phyloP scores from a whole-genome alignment of 1,140 invertebrate genomes.

The Pollicipes pollicipes region DNA sequence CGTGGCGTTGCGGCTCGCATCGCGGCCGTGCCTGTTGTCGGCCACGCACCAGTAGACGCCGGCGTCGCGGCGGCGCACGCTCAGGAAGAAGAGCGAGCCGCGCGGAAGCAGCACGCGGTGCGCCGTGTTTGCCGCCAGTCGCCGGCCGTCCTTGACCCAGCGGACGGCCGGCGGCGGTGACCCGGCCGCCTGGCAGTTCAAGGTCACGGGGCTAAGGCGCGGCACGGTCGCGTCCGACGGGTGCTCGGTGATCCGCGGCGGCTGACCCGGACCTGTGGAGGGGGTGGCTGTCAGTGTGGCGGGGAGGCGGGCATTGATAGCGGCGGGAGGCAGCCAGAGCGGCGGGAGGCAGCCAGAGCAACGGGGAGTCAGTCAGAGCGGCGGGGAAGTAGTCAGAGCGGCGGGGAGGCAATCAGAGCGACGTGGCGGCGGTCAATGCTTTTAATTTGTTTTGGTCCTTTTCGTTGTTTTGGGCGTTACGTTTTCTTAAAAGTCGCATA shows the following conservation, averaged over 20 bases:
- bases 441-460: too few species aligned
- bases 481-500: too few species aligned
- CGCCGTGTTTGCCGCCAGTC: slow-evolving; percentile 22
- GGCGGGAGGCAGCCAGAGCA: too few species aligned
- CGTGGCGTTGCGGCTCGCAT: slow-evolving; percentile 73
- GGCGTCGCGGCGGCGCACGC: slow-evolving; percentile 68
- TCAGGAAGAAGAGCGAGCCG: slow-evolving; percentile 79
- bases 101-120: slow-evolving; percentile 74
- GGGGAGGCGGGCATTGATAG: too few species aligned
- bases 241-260: slow-evolving; percentile 81
- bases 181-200: slow-evolving; percentile 67
- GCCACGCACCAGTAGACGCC: slow-evolving; percentile 90
- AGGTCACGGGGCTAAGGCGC: slow-evolving; percentile 70
- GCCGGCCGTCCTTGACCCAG: slow-evolving; percentile 53
- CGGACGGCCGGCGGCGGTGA: slow-evolving; percentile 47
- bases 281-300: not conserved
- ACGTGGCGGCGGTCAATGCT: too few species aligned
- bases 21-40: slow-evolving; percentile 63
- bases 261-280: slow-evolving; percentile 29
- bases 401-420: too few species aligned
- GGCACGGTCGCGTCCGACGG: slow-evolving; percentile 82
- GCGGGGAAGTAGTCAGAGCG: too few species aligned
- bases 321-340: too few species aligned
- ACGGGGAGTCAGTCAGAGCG: too few species aligned
- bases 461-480: too few species aligned